Evolutionary conservation across 2,113 vertebrate genomes (phyloP).

Genomic region (Toxostoma redivivum): DNA sequence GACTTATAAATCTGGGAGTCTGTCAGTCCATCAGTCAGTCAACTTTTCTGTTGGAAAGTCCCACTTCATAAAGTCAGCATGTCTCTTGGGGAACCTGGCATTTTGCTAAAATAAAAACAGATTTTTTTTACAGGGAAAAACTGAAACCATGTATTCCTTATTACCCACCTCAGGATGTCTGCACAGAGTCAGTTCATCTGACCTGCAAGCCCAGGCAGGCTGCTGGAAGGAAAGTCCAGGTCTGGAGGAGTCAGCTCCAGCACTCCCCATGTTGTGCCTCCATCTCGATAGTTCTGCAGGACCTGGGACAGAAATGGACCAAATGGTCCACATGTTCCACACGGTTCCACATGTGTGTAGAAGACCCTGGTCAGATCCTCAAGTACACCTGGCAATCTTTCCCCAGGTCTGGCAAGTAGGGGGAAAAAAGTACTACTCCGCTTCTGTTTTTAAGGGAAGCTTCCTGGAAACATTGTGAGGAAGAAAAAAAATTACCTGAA

Average conservation of each 20-base stretch:
- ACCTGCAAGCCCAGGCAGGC: background rate
- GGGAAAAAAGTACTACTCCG: background rate
- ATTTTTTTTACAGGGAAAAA: background rate
- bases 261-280: background rate
- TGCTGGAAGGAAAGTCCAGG: background rate
- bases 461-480: background rate
- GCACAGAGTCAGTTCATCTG: background rate
- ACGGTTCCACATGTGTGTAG: background rate
- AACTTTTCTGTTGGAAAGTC: background rate
- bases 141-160: background rate
- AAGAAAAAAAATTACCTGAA: background rate
- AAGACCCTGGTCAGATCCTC: background rate
- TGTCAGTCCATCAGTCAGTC: background rate
- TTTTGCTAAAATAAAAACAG: background rate
- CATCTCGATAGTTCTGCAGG: background rate
- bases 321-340: no score
- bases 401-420: accelerated
- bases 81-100: background rate
- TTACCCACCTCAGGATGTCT: background rate
- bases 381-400: background rate
- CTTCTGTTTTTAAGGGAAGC: background rate
- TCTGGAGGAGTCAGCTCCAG: background rate
- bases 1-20: background rate
- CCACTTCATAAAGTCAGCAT: background rate
- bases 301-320: background rate